Evolutionary conservation across 2,797 vertebrate genomes (phyloP).

Genomic region (Propithecus perrieri): DNA sequence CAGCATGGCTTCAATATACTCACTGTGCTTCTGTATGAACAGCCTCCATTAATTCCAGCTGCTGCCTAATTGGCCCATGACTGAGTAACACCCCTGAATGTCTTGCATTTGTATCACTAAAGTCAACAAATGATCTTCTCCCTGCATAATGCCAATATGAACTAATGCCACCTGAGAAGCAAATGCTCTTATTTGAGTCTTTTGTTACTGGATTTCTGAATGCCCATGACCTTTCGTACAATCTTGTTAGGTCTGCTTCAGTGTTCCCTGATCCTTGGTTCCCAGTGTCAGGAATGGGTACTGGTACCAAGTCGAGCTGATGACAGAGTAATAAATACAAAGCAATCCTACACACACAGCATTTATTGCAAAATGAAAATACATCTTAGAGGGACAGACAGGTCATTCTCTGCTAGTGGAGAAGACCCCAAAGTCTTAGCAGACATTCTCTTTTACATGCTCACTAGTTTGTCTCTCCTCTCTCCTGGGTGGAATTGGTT

Average conservation of each 20-base stretch:
- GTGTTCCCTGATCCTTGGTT: too few species aligned
- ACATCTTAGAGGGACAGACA: too few species aligned
- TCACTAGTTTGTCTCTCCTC: too few species aligned
- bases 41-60: slow-evolving; percentile 45
- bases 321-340: too few species aligned
- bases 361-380: too few species aligned
- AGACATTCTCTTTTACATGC: too few species aligned
- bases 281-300: too few species aligned
- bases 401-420: too few species aligned
- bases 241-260: neutral
- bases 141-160: neutral
- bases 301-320: too few species aligned
- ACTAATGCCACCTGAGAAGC: neutral
- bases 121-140: slow-evolving; percentile 44
- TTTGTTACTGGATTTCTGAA: slow-evolving; percentile 33
- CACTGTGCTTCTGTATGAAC: neutral
- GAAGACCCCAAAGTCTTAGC: too few species aligned
- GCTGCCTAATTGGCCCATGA: slow-evolving; percentile 30
- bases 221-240: slow-evolving; percentile 16
- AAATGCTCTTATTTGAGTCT: slow-evolving; percentile 22
- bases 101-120: slow-evolving; percentile 27
- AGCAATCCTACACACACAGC: too few species aligned
- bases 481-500: too few species aligned
- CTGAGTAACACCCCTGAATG: neutral
- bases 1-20: neutral